These are phyloP conservation scores for Anorthoa munda DNA, from an alignment of 2,888 invertebrate species.

Conservation along the genomic window DNA sequence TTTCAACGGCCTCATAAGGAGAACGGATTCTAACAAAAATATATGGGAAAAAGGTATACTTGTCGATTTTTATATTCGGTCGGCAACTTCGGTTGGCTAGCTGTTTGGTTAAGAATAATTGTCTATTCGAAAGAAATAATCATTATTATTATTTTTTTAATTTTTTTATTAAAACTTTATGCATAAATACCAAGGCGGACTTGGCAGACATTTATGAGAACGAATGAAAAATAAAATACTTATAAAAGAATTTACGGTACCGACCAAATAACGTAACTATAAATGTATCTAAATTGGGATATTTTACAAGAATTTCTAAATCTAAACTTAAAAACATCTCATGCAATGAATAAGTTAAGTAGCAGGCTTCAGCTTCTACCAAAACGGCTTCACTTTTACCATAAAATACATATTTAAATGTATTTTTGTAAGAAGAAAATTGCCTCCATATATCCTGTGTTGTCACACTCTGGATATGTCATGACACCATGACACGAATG, in stretches of 20 bases:
- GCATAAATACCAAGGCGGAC: too few relatives aligned
- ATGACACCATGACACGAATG: conserved; percentile 56
- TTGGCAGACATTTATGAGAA: too few relatives aligned
- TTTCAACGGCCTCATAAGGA: background rate
- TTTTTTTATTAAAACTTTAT: too few relatives aligned
- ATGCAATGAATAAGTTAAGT: background rate
- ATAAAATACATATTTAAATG: conserved; percentile 8
- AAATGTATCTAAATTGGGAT: too few relatives aligned
- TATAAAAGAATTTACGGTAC: too few relatives aligned
- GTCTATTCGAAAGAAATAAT: too few relatives aligned
- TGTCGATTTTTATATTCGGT: background rate
- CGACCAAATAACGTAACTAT: too few relatives aligned
- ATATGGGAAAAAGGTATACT: background rate
- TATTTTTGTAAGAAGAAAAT: conserved; percentile 38
- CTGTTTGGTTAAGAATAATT: background rate
- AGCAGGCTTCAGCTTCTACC: background rate
- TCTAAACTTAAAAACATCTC: background rate
- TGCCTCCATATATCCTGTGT: conserved; percentile 43
- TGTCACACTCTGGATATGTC: conserved; percentile 51
- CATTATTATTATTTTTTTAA: too few relatives aligned
- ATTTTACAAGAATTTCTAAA: background rate
- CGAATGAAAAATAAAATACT: too few relatives aligned
- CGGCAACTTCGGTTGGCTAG: background rate
- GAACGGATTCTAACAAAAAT: background rate
- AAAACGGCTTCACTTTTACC: background rate